Conservation (phyloP, 2,888 invertebrate species). For the Sceliomorpha sp. region DNA sequence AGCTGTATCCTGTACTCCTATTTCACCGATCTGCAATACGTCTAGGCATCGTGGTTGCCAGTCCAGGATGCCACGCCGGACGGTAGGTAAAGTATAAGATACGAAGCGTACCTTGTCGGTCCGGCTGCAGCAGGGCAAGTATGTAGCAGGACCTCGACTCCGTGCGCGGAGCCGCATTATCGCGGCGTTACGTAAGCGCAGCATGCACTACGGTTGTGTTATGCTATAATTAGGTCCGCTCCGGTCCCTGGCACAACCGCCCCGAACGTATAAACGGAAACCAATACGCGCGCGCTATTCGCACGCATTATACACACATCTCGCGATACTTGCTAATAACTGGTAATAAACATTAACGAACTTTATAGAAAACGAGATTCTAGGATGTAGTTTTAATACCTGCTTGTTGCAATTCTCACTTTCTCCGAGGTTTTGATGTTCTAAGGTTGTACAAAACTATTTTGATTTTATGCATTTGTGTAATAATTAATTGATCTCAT, state of each 20-base stretch:
- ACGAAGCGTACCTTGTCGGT: slow-evolving; percentile 26
- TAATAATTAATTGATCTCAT: too few species aligned
- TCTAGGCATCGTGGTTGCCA: not conserved
- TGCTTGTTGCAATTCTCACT: slow-evolving; percentile 3
- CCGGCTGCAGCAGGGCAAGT: slow-evolving; percentile 50
- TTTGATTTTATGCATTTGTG: too few species aligned
- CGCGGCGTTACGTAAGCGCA: slow-evolving; percentile 69
- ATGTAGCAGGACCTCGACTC: slow-evolving; percentile 59
- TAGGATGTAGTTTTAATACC: slow-evolving; percentile 27
- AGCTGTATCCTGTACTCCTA: not conserved
- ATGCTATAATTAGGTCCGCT: slow-evolving; percentile 69
- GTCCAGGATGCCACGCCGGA: not conserved
- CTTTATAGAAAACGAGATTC: slow-evolving; percentile 34
- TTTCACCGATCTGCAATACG: slow-evolving; percentile 26
- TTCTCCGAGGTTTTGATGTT: slow-evolving; percentile 7
- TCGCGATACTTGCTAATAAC: slow-evolving; percentile 51
- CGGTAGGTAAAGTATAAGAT: slow-evolving; percentile 18
- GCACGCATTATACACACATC: slow-evolving; percentile 32
- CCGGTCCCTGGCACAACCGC: slow-evolving; percentile 57
- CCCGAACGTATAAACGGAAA: slow-evolving; percentile 33
- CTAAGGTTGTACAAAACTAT: too few species aligned
- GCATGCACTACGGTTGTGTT: slow-evolving; percentile 65
- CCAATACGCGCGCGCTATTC: slow-evolving; percentile 23
- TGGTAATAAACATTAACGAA: slow-evolving; percentile 56
- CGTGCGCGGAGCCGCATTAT: slow-evolving; percentile 62